A percentile compares a stretch with the other conserved stretches of the same genome.
These are phyloP conservation scores for Alcedo quadribrachys DNA, from an alignment of 2,797 vertebrate species.

Conservation along the genomic window DNA sequence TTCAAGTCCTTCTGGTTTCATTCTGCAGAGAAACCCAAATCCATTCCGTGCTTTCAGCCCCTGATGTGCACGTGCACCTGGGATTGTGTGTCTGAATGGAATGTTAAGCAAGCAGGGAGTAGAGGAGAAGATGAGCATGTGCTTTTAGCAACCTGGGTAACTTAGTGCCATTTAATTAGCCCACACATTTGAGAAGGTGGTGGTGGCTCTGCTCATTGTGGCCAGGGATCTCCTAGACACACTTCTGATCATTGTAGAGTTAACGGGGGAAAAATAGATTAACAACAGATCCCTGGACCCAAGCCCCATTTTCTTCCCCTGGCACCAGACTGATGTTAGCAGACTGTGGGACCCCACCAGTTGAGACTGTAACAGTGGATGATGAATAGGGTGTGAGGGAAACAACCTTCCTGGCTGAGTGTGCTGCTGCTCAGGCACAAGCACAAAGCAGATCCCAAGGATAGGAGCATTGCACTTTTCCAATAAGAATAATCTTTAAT, in stretches of 20 bases:
- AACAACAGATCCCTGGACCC: not conserved
- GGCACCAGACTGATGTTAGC: not conserved
- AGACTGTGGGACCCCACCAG: not conserved
- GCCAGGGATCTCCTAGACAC: not conserved
- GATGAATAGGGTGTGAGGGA: not conserved
- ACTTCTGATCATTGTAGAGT: accelerated
- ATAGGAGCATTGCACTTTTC: accelerated
- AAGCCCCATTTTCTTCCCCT: accelerated
- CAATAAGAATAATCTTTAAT: not conserved
- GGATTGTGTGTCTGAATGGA: not conserved
- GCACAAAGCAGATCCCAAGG: not conserved
- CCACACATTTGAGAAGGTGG: not conserved
- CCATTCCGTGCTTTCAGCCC: not conserved
- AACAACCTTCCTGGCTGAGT: not conserved
- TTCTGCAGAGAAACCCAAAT: not conserved
- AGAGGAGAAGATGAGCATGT: not conserved
- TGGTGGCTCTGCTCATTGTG: not conserved
- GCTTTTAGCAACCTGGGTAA: not conserved
- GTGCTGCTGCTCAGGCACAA: not conserved
- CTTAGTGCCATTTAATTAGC: not conserved
- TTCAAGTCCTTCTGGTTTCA: not conserved
- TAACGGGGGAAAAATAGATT: not conserved
- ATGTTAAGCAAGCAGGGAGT: accelerated
- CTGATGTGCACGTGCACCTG: accelerated
- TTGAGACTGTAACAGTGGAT: not conserved